Evolutionary conservation across 1,140 invertebrate species (phyloP), one percentile per base, ranked within the genome.

Genomic region (Habropoda laboriosa): DNA sequence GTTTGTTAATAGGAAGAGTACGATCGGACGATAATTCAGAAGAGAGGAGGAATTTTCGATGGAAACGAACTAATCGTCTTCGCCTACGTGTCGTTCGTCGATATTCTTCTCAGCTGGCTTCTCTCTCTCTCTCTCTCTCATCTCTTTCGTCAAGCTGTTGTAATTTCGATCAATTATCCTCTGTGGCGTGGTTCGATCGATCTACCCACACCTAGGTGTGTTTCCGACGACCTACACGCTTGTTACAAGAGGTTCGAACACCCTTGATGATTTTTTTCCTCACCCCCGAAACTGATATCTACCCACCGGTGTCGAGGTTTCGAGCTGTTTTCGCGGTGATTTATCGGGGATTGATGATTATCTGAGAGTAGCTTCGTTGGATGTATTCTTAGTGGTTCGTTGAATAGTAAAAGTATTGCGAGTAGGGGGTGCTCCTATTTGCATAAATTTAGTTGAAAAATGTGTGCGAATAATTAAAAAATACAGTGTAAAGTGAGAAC

Each of bases 101-200:
- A 18, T 42, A 21, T 66, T 8, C 4, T 32, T 10, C 13, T 32
- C 57, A 24, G 18, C 18, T 3, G 2, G 12, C 6, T 10, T n/a
- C 8, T n/a, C n/a, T n/a, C n/a, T n/a, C n/a, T n/a, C n/a, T n/a
- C n/a, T n/a, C n/a, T n/a, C n/a, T n/a, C n/a, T n/a, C n/a, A n/a
- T n/a, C n/a, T n/a, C n/a, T n/a, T n/a, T n/a, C 45, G 30, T 35
- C 10, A 5, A 16, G 18, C 16, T 45, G 21, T 38, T 16, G 73
- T 27, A 49, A 67, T 76, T 76, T 45, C 61, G 73, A 76, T 67
- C 61, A 76, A 76, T 76, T 76, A 67, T 45, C 51, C 21, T 42
- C 58, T 32, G n/a, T 6, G n/a, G 49, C 45, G 73, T 49, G 21
- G 35, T 53, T 30, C 18, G 16, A 75, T 66, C 38, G 73, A 32